A percentile compares a stretch with the other conserved stretches of the same genome.
Evolutionary conservation across 2,797 vertebrate species (phyloP).

Genomic region (Prunella strophiata): DNA sequence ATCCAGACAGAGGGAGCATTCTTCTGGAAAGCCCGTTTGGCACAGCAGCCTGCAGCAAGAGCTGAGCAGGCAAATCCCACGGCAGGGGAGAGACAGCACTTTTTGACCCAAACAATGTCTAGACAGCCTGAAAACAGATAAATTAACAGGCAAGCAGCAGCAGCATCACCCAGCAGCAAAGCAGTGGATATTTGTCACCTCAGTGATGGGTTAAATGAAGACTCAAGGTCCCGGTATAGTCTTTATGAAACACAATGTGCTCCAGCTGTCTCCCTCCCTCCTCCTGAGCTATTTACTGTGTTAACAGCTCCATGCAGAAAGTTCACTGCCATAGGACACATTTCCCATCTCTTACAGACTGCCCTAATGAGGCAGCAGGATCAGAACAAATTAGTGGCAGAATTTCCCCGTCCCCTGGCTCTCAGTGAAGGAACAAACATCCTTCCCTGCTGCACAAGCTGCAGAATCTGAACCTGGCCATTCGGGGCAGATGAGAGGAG

Average conservation of each 20-base stretch:
- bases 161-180: conserved; percentile 70
- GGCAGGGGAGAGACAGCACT: conserved; percentile 64
- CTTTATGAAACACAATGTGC: conserved; percentile 64
- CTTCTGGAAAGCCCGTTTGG: conserved; percentile 63
- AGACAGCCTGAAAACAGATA: conserved; percentile 80
- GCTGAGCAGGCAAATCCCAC: conserved; percentile 67
- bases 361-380: conserved; percentile 52
- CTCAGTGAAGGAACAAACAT: not conserved
- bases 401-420: conserved; percentile 12
- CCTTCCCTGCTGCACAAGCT: not conserved
- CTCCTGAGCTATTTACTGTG: conserved; percentile 55
- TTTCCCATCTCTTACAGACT: conserved; percentile 16
- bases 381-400: conserved; percentile 68
- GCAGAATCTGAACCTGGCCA: not conserved
- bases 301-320: conserved; percentile 54
- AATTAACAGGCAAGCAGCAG: conserved; percentile 71
- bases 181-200: conserved; percentile 78
- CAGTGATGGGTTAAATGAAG: conserved; percentile 75
- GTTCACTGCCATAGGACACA: conserved; percentile 44
- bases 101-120: conserved; percentile 78
- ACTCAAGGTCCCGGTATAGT: conserved; percentile 45
- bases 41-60: conserved; percentile 58
- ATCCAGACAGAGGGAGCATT: conserved; percentile 68
- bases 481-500: not conserved
- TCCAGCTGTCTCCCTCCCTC: conserved; percentile 72